Percentiles rank a stretch among this genome's conserved stretches.
Evolutionary conservation across 2,797 vertebrate species (phyloP).

Genomic region (Pygocentrus nattereri): DNA sequence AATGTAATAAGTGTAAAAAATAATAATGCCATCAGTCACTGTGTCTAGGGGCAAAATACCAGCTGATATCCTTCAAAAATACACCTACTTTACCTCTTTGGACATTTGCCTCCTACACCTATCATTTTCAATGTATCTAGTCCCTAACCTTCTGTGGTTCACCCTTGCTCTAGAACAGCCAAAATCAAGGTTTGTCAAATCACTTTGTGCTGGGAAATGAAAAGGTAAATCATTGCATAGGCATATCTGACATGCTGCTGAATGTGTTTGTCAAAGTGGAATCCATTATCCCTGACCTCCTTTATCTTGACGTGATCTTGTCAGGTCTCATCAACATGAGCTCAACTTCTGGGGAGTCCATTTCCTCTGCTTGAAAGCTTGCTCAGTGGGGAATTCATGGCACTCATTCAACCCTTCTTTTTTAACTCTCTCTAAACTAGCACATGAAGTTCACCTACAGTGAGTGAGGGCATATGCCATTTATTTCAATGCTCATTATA

Average conservation of each 20-base stretch:
- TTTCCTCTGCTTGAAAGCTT: conserved; percentile 26
- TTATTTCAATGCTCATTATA: background rate
- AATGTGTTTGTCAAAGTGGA: conserved; percentile 63
- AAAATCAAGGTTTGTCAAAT: conserved; percentile 25
- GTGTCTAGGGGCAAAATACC: too few species aligned
- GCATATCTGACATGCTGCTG: conserved; percentile 51
- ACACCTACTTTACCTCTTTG: too few species aligned
- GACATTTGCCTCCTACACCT: too few species aligned
- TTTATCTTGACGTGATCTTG: conserved; percentile 61
- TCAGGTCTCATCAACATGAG: conserved; percentile 63
- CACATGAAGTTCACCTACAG: background rate
- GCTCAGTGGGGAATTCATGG: conserved; percentile 16
- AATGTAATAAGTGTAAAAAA: too few species aligned
- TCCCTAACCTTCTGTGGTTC: background rate
- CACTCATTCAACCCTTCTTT: background rate
- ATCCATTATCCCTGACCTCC: conserved; percentile 72
- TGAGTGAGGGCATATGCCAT: background rate
- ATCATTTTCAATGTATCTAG: background rate
- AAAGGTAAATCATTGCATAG: conserved; percentile 48
- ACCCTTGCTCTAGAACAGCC: conserved; percentile 12
- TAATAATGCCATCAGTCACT: too few species aligned
- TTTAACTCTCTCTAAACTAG: background rate
- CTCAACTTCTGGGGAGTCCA: conserved; percentile 57
- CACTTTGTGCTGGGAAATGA: conserved; percentile 16
- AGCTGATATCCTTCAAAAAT: too few species aligned